Evolutionary conservation across 2,113 vertebrate species (phyloP).

Genomic region (Helogale parvula): DNA sequence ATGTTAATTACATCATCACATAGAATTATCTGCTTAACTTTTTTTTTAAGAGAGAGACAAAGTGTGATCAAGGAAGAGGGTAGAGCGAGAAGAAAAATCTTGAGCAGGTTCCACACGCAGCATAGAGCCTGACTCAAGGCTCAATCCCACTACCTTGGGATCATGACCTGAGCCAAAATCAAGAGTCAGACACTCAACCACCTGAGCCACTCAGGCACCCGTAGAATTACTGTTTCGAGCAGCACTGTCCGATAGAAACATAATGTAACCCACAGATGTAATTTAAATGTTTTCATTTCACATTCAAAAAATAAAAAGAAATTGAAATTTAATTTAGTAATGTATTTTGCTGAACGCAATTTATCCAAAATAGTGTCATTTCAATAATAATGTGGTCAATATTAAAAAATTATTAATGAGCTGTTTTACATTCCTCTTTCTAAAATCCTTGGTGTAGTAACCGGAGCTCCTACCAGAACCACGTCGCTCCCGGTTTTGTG

Average conservation of each 20-base stretch:
- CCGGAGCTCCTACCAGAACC: rapidly evolving
- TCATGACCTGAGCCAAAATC: no score
- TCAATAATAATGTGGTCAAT: background rate
- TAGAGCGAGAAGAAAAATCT: no score
- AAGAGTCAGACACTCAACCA: no score
- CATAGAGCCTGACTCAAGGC: no score
- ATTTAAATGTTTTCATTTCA: background rate
- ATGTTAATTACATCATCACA: background rate
- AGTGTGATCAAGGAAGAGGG: no score
- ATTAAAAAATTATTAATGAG: background rate
- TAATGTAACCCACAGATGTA: background rate
- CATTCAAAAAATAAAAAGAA: background rate
- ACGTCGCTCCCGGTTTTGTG: rapidly evolving
- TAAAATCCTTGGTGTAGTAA: background rate
- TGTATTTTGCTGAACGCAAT: background rate
- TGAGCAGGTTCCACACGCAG: no score
- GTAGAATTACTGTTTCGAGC: background rate
- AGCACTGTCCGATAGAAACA: background rate
- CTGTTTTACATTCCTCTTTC: constrained; percentile 2
- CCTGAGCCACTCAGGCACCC: no score
- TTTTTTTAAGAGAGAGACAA: no score
- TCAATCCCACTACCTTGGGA: no score
- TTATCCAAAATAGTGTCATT: background rate
- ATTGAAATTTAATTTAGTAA: background rate
- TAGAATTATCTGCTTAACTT: background rate